Conservation (phyloP, 2,797 vertebrate species). For the Heliangelus exortis region DNA sequence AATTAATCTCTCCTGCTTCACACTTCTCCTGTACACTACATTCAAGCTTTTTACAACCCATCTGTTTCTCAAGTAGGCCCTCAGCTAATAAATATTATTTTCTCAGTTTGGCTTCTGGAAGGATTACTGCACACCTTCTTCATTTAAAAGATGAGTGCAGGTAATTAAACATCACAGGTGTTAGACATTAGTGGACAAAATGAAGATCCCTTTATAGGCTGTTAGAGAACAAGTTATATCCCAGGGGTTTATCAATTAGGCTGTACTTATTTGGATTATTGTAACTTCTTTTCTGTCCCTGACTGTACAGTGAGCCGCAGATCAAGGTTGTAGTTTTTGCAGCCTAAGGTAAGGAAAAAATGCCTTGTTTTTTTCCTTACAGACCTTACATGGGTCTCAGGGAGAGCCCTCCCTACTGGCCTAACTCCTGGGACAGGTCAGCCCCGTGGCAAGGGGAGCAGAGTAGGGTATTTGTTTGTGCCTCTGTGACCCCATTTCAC, state of each 20-base stretch:
- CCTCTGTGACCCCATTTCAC: not conserved
- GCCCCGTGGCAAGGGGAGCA: not conserved
- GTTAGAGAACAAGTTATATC: not conserved
- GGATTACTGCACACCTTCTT: slow-evolving; percentile 32
- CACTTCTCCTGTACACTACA: not conserved
- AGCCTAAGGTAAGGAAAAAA: not conserved
- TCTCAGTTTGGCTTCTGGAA: not conserved
- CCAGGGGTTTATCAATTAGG: not conserved
- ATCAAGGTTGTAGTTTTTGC: not conserved
- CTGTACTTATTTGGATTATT: not conserved
- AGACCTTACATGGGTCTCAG: not conserved
- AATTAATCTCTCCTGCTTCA: slow-evolving; percentile 4
- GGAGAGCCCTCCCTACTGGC: not conserved
- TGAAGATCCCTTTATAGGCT: not conserved
- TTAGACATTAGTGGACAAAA: not conserved
- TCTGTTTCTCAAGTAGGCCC: not conserved
- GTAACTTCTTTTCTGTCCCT: not conserved
- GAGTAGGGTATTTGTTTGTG: not conserved
- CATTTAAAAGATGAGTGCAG: not conserved
- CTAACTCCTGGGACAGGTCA: not conserved
- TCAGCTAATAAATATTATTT: slow-evolving; percentile 29
- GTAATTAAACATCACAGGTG: slow-evolving; percentile 42
- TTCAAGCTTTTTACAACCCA: slow-evolving; percentile 49
- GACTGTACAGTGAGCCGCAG: not conserved
- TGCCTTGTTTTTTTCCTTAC: not conserved